phyloP scores from a whole-genome alignment of 2,113 vertebrate genomes.

The Anoura caudifer region DNA sequence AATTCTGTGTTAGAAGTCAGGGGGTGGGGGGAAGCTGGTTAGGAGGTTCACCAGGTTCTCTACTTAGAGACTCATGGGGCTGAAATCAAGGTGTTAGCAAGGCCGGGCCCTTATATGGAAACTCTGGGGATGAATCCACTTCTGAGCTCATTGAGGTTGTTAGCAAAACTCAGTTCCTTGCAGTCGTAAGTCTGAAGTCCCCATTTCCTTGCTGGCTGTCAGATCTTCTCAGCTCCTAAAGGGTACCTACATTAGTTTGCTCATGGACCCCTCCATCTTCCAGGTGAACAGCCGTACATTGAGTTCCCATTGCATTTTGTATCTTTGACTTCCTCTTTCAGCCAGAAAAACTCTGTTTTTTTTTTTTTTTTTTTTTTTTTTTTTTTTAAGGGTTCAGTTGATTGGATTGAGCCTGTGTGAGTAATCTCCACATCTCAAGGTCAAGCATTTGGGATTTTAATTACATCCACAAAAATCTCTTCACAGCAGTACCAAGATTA shows the following conservation, averaged over 20 bases:
- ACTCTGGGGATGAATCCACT: background rate
- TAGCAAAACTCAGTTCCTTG: slow-evolving; percentile 2
- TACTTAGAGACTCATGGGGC: background rate
- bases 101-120: background rate
- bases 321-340: background rate
- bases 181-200: background rate
- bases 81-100: background rate
- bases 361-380: background rate
- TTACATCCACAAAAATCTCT: background rate
- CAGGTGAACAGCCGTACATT: no score
- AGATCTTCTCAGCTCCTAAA: background rate
- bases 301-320: background rate
- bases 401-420: background rate
- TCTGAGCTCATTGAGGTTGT: background rate
- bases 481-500: background rate
- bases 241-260: background rate
- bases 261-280: background rate
- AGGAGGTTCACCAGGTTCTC: background rate
- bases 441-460: slow-evolving; percentile 9
- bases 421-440: background rate
- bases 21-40: background rate
- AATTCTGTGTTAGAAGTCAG: background rate
- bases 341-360: background rate
- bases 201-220: background rate
- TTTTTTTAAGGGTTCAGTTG: background rate